Conservation (phyloP, 2,888 invertebrate genomes). For the Agrenia bidenticulata region DNA sequence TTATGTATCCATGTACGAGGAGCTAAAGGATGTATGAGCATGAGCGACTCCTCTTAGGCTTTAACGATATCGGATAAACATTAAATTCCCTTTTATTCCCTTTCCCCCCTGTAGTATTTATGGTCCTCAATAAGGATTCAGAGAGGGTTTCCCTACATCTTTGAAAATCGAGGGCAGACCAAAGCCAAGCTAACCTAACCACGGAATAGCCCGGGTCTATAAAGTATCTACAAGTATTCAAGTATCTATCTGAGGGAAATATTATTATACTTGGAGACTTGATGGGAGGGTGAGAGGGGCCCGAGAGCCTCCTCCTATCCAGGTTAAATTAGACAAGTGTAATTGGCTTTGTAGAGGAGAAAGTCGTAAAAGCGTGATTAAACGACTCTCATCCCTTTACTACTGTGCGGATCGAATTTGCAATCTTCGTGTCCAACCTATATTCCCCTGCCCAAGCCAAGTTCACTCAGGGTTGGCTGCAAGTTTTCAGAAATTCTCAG, state of each 20-base stretch:
- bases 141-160: neutral
- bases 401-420: constrained; percentile 23
- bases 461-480: neutral
- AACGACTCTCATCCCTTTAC: constrained; percentile 25
- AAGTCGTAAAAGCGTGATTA: constrained; percentile 44
- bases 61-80: constrained; percentile 12
- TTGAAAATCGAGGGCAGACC: no score
- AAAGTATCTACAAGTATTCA: no score
- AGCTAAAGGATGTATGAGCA: no score
- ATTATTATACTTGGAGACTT: neutral
- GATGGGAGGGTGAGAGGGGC: neutral
- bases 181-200: no score
- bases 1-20: no score
- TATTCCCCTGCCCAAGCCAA: neutral
- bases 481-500: no score
- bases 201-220: no score
- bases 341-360: constrained; percentile 41
- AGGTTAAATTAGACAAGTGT: constrained; percentile 43
- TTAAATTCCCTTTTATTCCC: constrained; percentile 7
- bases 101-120: neutral
- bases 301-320: neutral
- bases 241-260: constrained; percentile 3
- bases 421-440: constrained; percentile 13
- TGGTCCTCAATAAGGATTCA: constrained; percentile 3
- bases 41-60: constrained; percentile 2